phyloP scores from a whole-genome alignment of 2,888 invertebrate species.

The Synanthedon formicaeformis region DNA sequence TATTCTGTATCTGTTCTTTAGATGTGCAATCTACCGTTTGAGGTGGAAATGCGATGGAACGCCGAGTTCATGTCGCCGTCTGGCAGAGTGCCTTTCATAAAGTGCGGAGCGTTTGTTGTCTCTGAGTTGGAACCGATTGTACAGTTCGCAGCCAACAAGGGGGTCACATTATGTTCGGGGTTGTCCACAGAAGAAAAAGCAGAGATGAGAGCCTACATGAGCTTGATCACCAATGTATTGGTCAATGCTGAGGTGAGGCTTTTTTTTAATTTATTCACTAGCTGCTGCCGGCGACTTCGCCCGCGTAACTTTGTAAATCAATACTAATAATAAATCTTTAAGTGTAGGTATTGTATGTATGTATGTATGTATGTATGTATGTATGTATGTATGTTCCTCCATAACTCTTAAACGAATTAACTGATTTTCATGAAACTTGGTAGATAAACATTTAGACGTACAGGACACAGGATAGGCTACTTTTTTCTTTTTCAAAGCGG shows the following conservation, averaged over 20 bases:
- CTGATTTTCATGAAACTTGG: too few species aligned
- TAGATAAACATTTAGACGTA: too few species aligned
- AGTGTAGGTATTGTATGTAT: too few species aligned
- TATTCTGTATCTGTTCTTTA: conserved; percentile 12
- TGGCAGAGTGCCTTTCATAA: conserved; percentile 92
- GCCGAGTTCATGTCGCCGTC: conserved; percentile 98
- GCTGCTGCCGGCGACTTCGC: too few species aligned
- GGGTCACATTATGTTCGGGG: conserved; percentile 78
- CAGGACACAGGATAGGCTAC: too few species aligned
- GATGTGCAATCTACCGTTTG: conserved; percentile 90
- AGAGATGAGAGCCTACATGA: conserved; percentile 94
- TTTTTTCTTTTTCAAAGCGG: too few species aligned
- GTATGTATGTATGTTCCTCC: too few species aligned
- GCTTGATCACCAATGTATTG: conserved; percentile 88
- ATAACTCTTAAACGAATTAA: too few species aligned
- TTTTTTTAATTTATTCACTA: too few species aligned
- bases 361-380: too few species aligned
- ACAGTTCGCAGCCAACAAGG: conserved; percentile 88
- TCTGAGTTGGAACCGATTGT: conserved; percentile 94
- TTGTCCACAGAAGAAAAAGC: conserved; percentile 82
- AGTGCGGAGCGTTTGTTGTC: conserved; percentile 88
- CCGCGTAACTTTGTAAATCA: too few species aligned
- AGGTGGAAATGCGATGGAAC: conserved; percentile 86
- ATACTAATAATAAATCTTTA: too few species aligned
- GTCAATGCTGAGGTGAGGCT: conserved; percentile 85